Base-by-base conservation (phyloP, 92 coral and sea anemone species). In the Isaurus tuberculatus region DNA sequence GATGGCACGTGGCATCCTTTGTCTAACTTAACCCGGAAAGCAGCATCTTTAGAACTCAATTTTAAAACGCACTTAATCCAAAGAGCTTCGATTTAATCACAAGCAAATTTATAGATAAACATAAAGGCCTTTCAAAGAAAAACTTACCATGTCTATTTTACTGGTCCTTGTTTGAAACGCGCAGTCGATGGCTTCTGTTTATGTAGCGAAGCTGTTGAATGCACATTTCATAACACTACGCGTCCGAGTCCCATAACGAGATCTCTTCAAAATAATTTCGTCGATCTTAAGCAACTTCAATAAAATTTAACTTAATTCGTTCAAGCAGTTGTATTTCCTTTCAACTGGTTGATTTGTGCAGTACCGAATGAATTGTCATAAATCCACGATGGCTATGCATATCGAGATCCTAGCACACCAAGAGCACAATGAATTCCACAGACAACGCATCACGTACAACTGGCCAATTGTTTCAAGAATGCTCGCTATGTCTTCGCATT, bases 391-490 rank as follows among this genome's bases (percentile, higher is more conserved):
- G 79, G 81, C 72, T 77, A 51, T 79, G 91, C 86, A 22, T 19
- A 55, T 55, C 63, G 25, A 55, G 63, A 80, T 71, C 78, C 25
- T 27, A 75, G 66, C 30, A 51, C 69, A 65, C 51, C 79, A 68
- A 83, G 91, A 80, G 70, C 92, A 43, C 87, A 89, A 84, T 92
- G 91, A 84, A 88, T 91, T 91, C 91, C 79, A 84, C 82, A 79
- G 92, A 91, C 69, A 29, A 63, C 80, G 70, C 70, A 31, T 57
- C 82, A 77, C 70, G 82, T 77, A 77, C 68, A 40, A 27, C 53
- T 79, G 63, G 30, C 70, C 92, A 89, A 93, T 92, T 82, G 94
- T 91, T 90, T 83, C 84, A 93, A 93, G 65, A 89, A 93, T 93
- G 98, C 75, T 57, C 84, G 92, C 91, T 86, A 93, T 93, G 94